A percentile compares a stretch with the other conserved stretches of the same genome.
phyloP scores from a whole-genome alignment of 2,113 vertebrate species.

The Hassar affinis region DNA sequence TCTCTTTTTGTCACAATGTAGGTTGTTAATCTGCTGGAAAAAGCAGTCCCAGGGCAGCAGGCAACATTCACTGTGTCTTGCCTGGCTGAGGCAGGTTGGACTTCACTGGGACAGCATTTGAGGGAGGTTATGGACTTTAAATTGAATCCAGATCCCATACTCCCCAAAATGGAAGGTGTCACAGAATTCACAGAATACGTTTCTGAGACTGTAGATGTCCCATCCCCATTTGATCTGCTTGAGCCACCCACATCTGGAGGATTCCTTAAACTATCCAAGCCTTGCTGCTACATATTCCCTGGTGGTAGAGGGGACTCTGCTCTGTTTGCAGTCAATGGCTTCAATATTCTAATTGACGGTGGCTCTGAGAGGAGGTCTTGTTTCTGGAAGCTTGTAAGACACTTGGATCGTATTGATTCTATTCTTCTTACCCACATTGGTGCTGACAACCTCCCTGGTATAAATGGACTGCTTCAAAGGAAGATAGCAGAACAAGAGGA shows the following conservation, averaged over 20 bases:
- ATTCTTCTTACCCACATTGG: slow-evolving; percentile 96
- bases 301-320: slow-evolving; percentile 97
- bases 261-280: slow-evolving; percentile 95
- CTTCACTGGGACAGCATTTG: slow-evolving; percentile 77
- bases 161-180: slow-evolving; percentile 87
- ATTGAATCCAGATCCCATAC: slow-evolving; percentile 80
- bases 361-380: slow-evolving; percentile 95
- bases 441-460: slow-evolving; percentile 94
- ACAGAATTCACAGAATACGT: slow-evolving; percentile 88
- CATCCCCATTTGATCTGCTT: slow-evolving; percentile 92
- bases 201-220: slow-evolving; percentile 88
- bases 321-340: slow-evolving; percentile 96
- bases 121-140: slow-evolving; percentile 78
- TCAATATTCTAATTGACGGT: slow-evolving; percentile 95
- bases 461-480: slow-evolving; percentile 95
- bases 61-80: slow-evolving; percentile 90
- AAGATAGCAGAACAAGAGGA: slow-evolving; percentile 95
- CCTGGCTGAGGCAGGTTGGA: slow-evolving; percentile 88
- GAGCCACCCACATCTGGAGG: slow-evolving; percentile 96
- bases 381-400: slow-evolving; percentile 98
- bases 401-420: slow-evolving; percentile 94
- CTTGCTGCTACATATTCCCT: slow-evolving; percentile 98
- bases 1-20: slow-evolving; percentile 65
- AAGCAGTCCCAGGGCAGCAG: slow-evolving; percentile 78
- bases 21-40: slow-evolving; percentile 83